phyloP scores from a whole-genome alignment of 2,797 vertebrate species.

The Pseudotriccus pelzelni region DNA sequence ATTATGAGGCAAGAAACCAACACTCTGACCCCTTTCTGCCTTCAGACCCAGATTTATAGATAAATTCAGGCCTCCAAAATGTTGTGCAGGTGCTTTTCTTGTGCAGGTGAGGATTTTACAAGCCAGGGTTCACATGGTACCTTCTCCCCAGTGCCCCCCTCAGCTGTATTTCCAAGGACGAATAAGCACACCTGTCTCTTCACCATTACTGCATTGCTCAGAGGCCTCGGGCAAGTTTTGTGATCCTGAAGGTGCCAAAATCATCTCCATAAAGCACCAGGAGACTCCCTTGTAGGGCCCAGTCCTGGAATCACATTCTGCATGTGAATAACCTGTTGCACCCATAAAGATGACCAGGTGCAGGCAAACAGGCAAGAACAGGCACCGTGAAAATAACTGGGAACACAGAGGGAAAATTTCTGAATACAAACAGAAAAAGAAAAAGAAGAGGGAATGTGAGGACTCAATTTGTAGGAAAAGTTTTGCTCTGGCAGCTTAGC shows the following conservation, averaged over 20 bases:
- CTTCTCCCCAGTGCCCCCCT: not conserved
- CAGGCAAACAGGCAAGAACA: not conserved
- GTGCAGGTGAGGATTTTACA: not conserved
- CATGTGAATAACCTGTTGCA: not conserved
- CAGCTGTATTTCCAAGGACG: not conserved
- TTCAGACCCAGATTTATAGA: not conserved
- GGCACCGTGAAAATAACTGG: not conserved
- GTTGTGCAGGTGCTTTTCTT: not conserved
- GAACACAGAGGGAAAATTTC: not conserved
- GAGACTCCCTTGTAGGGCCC: not conserved
- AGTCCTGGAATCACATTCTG: not conserved
- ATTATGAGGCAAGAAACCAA: not conserved
- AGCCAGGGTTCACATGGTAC: rapidly evolving
- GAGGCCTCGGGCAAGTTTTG: not conserved
- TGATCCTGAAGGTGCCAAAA: not conserved
- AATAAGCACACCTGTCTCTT: not conserved
- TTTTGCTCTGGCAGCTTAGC: not conserved
- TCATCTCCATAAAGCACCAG: not conserved
- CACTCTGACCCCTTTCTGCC: not conserved
- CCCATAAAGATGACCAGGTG: not conserved
- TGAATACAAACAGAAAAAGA: not conserved
- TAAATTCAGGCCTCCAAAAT: not conserved
- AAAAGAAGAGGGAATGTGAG: not conserved
- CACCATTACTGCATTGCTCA: not conserved
- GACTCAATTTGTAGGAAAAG: not conserved